These are phyloP conservation scores for Coendou prehensilis DNA, from an alignment of 2,797 vertebrate species.

Conservation along the genomic window DNA sequence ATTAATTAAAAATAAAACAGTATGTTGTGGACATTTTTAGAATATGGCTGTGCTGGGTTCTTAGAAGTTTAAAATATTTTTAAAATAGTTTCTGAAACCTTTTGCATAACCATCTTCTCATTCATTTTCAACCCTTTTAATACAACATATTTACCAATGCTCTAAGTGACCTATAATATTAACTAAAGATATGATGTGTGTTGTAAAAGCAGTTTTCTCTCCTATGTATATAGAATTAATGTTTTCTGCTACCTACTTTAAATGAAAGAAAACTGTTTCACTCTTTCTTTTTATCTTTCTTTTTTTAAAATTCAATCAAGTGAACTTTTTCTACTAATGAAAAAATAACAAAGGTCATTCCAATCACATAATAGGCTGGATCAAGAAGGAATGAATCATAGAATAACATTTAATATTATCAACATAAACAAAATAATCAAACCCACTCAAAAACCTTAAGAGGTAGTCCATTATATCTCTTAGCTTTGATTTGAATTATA, in stretches of 20 bases:
- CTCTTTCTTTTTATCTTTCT: background rate
- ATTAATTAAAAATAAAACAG: conserved; percentile 15
- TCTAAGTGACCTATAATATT: background rate
- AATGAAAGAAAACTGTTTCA: background rate
- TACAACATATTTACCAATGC: background rate
- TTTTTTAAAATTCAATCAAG: conserved; percentile 38
- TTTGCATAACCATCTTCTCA: conserved; percentile 1
- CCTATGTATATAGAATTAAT: background rate
- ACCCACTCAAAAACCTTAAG: conserved; percentile 31
- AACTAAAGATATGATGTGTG: background rate
- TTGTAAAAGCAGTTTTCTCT: background rate
- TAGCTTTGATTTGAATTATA: conserved; percentile 57
- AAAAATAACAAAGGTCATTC: conserved; percentile 67
- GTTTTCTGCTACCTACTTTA: background rate
- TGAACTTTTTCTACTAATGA: background rate
- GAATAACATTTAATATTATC: conserved; percentile 48
- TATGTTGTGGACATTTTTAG: background rate
- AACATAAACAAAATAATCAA: conserved; percentile 59
- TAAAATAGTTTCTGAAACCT: conserved; percentile 10
- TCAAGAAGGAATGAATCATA: conserved; percentile 29
- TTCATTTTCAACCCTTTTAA: conserved; percentile 49
- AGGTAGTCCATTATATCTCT: background rate
- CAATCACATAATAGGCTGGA: conserved; percentile 43
- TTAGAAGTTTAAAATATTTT: conserved; percentile 31
- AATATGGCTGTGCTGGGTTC: background rate